These are phyloP conservation scores for Apogon hyalosoma DNA, from an alignment of 2,797 vertebrate species.

Conservation along the genomic window DNA sequence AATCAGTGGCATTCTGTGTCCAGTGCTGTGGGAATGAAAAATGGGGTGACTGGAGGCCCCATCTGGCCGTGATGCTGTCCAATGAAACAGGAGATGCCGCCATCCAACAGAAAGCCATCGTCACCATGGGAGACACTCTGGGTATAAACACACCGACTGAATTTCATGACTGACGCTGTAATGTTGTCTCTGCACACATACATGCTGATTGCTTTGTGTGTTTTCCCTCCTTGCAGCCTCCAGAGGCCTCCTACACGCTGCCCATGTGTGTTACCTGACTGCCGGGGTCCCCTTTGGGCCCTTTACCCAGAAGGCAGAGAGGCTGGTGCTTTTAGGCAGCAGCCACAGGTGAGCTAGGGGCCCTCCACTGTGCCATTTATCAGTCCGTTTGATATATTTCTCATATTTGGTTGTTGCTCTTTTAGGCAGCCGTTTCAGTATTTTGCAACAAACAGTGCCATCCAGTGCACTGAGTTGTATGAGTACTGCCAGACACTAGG, in stretches of 20 bases:
- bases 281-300: conserved; percentile 84
- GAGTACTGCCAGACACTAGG: conserved; percentile 90
- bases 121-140: conserved; percentile 90
- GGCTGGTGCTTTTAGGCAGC: conserved; percentile 88
- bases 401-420: not conserved
- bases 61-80: conserved; percentile 91
- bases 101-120: conserved; percentile 81
- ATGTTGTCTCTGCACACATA: not conserved
- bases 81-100: conserved; percentile 85
- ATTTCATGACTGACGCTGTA: conserved; percentile 1
- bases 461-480: conserved; percentile 90
- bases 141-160: conserved; percentile 76
- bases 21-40: conserved; percentile 82
- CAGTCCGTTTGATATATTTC: not conserved
- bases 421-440: conserved; percentile 83
- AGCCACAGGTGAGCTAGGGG: conserved; percentile 85
- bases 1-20: conserved; percentile 18
- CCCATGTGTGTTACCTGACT: conserved; percentile 93
- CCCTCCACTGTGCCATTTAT: not conserved
- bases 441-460: conserved; percentile 87
- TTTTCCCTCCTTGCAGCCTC: conserved; percentile 78
- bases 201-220: conserved; percentile 14
- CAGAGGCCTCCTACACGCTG: conserved; percentile 87
- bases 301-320: conserved; percentile 84
- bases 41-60: conserved; percentile 93